Conservation (phyloP, 2,113 vertebrate genomes). For the Clarias batrachus region DNA sequence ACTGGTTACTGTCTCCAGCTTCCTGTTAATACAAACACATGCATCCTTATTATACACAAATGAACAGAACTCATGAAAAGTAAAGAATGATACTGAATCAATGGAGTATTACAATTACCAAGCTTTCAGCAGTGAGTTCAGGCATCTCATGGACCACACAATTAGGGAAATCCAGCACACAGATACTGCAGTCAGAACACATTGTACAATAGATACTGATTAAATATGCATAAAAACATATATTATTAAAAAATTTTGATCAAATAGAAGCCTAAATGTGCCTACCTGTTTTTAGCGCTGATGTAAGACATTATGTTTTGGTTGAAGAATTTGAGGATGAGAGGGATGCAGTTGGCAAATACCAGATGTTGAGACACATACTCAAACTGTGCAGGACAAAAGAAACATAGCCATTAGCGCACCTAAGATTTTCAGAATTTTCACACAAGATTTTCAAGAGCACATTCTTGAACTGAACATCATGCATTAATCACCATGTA, state of each 20-base stretch:
- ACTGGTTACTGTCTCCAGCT: slow-evolving; percentile 89
- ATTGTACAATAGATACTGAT: not conserved
- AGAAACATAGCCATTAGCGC: not conserved
- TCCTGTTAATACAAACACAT: slow-evolving; percentile 73
- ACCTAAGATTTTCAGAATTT: not conserved
- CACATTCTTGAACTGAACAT: not conserved
- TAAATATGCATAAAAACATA: slow-evolving; percentile 15
- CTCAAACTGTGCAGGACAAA: slow-evolving; percentile 81
- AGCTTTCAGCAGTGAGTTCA: slow-evolving; percentile 90
- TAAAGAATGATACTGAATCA: not conserved
- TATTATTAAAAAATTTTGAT: not conserved
- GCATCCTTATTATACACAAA: not conserved
- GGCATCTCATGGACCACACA: slow-evolving; percentile 89
- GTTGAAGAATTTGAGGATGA: slow-evolving; percentile 99
- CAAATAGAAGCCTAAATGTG: not conserved
- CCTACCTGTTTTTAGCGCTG: slow-evolving; percentile 94
- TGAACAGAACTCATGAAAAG: not conserved
- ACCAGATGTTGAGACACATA: slow-evolving; percentile 95
- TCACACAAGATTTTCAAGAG: not conserved
- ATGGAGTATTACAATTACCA: slow-evolving; percentile 76
- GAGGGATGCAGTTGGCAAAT: slow-evolving; percentile 97
- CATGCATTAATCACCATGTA: not conserved
- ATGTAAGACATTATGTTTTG: slow-evolving; percentile 98
- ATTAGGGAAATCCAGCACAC: slow-evolving; percentile 87
- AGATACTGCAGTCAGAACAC: slow-evolving; percentile 76